Evolutionary conservation across 2,888 invertebrate genomes (phyloP), one percentile per base, ranked within the genome.

Genomic region (Alcis repandata): DNA sequence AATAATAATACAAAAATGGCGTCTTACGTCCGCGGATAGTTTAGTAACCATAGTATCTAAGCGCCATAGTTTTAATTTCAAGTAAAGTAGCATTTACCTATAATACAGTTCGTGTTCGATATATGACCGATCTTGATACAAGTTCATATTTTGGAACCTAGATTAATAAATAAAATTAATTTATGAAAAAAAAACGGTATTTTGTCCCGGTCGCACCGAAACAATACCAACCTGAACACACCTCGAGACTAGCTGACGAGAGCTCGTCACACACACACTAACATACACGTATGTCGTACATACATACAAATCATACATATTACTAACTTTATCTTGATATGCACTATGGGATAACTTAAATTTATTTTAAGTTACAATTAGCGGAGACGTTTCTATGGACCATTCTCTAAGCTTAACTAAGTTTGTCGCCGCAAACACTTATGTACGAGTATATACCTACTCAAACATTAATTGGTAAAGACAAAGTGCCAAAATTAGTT

Each of bases 201-300:
- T 22, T 22, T 20, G 45, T 17, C 20, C 0, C 17, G 15, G 17
- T 49, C 0, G 11, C 8, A 15, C 17, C 32, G 6, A 19, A 51
- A 19, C 20, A 36, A 51, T 20, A 36, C 51, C 20, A 13, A 51
- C 20, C 20, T 36, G 36, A 51, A 20, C 36, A 13, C 36, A 20
- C 36, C 51, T 38, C n/a, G 15, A 54, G 53, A 63, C 63, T 53
- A 63, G 59, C 48, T 22, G 51, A 36, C 41, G 46, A 63, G 10
- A 33, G 11, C 13, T 45, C 41, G 17, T 22, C 57, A 57, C 11
- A 43, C 43, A 20, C 41, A 48, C 40, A 20, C 54, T 15, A 11
- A 32, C 53, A 36, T 10, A 20, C 32, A n/a, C 41, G 40, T 41
- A 48, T 11, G 8, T 15, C 32, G 11, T 40, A 61, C 27, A 27